Conservation (phyloP, 2,797 vertebrate species). For the Dromococcyx pavoninus region DNA sequence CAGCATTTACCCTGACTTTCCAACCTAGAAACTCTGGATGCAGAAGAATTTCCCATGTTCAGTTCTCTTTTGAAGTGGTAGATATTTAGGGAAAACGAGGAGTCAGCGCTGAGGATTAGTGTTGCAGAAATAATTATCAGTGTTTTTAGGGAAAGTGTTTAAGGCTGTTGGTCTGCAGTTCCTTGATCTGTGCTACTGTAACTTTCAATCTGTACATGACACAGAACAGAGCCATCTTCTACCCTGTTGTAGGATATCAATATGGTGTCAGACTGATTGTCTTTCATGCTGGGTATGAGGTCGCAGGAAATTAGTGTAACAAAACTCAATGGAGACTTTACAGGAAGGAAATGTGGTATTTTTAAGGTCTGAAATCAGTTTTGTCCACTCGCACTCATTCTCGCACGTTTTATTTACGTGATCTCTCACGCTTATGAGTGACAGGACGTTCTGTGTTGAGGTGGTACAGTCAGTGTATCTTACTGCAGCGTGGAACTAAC, state of each 20-base stretch:
- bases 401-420: neutral
- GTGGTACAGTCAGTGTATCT: neutral
- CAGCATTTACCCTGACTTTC: no score
- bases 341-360: neutral
- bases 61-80: neutral
- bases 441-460: neutral
- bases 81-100: neutral
- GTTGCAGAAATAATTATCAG: neutral
- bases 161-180: neutral
- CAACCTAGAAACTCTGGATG: neutral
- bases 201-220: neutral
- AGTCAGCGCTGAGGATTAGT: neutral
- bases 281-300: neutral
- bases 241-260: fast-evolving
- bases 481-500: neutral
- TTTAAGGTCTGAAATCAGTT: neutral
- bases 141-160: neutral
- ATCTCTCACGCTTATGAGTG: neutral
- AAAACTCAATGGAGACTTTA: neutral
- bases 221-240: neutral
- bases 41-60: neutral
- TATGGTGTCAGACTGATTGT: neutral
- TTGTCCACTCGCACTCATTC: neutral
- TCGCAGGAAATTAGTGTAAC: fast-evolving
- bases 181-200: neutral